phyloP scores from a whole-genome alignment of 2,888 invertebrate species.

The Drosophila rubida region DNA sequence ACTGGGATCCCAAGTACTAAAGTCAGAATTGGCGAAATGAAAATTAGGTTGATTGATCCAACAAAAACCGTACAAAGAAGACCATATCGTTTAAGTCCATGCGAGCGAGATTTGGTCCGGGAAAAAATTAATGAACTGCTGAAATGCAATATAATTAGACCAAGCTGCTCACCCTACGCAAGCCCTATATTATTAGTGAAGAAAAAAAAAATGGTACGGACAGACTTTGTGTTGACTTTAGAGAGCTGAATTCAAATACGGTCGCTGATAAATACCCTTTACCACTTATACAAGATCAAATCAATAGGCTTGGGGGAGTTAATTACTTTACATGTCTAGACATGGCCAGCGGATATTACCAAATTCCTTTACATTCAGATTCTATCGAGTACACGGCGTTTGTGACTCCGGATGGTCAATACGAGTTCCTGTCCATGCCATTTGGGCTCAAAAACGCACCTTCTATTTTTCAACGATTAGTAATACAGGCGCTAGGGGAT shows the following conservation, averaged over 20 bases:
- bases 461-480: conserved; percentile 17
- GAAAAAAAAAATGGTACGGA: conserved; percentile 6
- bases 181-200: conserved; percentile 12
- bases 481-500: conserved; percentile 19
- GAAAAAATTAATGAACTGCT: conserved; percentile 10
- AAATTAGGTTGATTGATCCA: not conserved
- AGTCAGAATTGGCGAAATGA: not conserved
- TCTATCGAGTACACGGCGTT: conserved; percentile 13
- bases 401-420: not conserved
- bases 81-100: not conserved
- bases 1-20: not conserved
- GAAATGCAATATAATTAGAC: conserved; percentile 4
- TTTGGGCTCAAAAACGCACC: conserved; percentile 9
- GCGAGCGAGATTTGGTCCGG: conserved; percentile 3
- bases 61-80: not conserved
- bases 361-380: not conserved
- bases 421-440: conserved; percentile 7
- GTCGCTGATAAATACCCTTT: conserved; percentile 2
- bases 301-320: not conserved
- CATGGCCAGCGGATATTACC: not conserved
- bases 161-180: conserved; percentile 2
- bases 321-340: conserved; percentile 2
- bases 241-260: conserved; percentile 19
- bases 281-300: not conserved
- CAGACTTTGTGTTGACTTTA: conserved; percentile 15